Base-by-base conservation (phyloP, 2,797 vertebrate genomes). In the Benthosema pterotum region DNA sequence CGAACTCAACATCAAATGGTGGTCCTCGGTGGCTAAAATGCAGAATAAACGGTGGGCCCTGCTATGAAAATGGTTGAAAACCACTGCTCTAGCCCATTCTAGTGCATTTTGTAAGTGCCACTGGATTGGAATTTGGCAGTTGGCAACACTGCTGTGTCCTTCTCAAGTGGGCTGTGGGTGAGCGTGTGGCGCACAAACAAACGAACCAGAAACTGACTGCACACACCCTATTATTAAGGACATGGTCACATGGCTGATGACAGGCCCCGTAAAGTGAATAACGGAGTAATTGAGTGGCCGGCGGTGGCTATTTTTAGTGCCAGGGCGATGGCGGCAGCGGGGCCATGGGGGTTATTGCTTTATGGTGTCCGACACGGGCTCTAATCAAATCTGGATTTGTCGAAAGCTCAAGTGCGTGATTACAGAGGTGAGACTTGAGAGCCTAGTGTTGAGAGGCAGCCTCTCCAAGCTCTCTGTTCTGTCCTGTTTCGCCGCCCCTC, bases 221-320 rank as follows among this genome's bases (percentile, higher is more conserved):
- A 42, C 51, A 55, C 14, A 42, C 51, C 52, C 67, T 1, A 28
- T 80, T 74, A 70, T 77, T 80, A 76, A 83, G 70, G 49, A 22
- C 38, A 3, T 6, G 38, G 65, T 83, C 83, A 82, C 82, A 73
- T 74, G 74, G 12, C 45, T 16, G 59, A 57, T 69, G 62, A 58
- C 67, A 62, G 65, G 60, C 70, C 49, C 70, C 49, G 32, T 38
- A 38, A 48, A 78, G 48, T 65, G 65, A 80, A 74, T 78, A 63
- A 79, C 72, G 59, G 65, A 65, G 59, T 67, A 65, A 56, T 70
- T 60, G 55, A 67, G 52, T 50, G 42, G 57, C 52, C 50, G 55
- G 58, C 60, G 47, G 52, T 65, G 54, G 58, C 69, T 79, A 71
- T 82, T 83, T 80, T 55, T 71, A 78, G 71, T 38, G 32, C 5